These are phyloP conservation scores for Drosophila emarginata DNA, from an alignment of 2,888 invertebrate species.

Conservation along the genomic window DNA sequence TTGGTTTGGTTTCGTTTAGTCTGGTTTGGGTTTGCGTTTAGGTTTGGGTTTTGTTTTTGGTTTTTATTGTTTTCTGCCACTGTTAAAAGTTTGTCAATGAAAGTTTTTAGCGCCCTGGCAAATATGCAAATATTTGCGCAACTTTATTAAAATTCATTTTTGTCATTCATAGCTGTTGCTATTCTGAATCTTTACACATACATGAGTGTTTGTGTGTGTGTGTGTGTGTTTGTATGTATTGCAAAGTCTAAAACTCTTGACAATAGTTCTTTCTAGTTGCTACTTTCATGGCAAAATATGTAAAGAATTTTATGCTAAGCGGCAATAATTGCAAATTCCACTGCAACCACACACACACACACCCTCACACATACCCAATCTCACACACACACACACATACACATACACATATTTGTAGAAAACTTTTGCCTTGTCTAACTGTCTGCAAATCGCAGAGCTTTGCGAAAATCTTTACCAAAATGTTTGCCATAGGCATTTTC, in stretches of 20 bases:
- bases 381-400: conserved; percentile 9
- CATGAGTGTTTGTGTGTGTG: conserved; percentile 11
- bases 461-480: conserved; percentile 75
- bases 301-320: conserved; percentile 72
- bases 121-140: conserved; percentile 75
- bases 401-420: conserved; percentile 25
- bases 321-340: conserved; percentile 77
- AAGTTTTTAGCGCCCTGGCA: conserved; percentile 68
- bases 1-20: conserved; percentile 18
- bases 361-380: conserved; percentile 30
- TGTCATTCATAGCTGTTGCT: conserved; percentile 64
- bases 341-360: conserved; percentile 55
- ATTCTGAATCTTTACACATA: conserved; percentile 5
- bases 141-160: conserved; percentile 78
- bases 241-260: conserved; percentile 57
- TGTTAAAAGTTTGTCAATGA: conserved; percentile 66
- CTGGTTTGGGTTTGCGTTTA: not conserved
- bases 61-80: conserved; percentile 57
- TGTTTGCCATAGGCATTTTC: conserved; percentile 72
- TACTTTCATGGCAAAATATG: conserved; percentile 63
- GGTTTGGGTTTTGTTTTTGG: not conserved
- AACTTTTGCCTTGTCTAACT: conserved; percentile 72
- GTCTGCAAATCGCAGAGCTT: conserved; percentile 76
- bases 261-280: conserved; percentile 72
- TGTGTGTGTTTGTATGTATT: conserved; percentile 39